These are phyloP conservation scores for Drosophila nasuta DNA, from an alignment of 1,140 invertebrate genomes.

Conservation along the genomic window DNA sequence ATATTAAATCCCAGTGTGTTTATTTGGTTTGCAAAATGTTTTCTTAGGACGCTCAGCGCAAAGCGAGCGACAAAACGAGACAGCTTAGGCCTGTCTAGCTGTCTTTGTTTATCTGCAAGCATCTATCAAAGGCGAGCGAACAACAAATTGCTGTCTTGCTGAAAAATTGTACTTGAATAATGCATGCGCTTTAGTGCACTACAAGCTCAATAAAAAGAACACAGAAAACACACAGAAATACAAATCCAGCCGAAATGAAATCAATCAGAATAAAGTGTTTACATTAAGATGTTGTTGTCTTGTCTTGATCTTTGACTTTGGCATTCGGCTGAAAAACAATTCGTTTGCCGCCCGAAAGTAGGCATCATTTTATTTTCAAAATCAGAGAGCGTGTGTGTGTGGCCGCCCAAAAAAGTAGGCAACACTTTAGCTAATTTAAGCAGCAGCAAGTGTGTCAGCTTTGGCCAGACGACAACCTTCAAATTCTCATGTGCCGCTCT, in stretches of 20 bases:
- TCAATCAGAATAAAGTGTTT: conserved; percentile 1
- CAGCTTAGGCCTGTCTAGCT: not conserved
- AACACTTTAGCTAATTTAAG: too few species aligned
- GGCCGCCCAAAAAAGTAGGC: too few species aligned
- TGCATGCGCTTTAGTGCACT: not conserved
- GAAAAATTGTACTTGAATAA: not conserved
- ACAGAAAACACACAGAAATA: too few species aligned
- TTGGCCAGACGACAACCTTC: conserved; percentile 50
- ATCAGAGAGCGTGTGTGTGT: conserved; percentile 11
- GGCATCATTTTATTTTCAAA: conserved; percentile 35
- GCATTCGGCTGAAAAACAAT: not conserved
- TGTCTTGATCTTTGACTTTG: not conserved
- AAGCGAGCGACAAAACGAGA: too few species aligned
- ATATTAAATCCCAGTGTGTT: too few species aligned
- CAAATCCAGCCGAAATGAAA: not conserved
- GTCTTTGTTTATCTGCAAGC: not conserved
- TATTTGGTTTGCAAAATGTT: not conserved
- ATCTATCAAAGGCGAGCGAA: not conserved
- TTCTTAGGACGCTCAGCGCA: not conserved
- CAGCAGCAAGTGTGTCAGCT: conserved; percentile 31
- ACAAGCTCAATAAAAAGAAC: not conserved
- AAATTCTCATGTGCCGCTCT: conserved; percentile 4
- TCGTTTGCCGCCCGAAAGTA: conserved; percentile 17
- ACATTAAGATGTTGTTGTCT: not conserved
- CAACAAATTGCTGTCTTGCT: not conserved